These are phyloP conservation scores for Cyanocitta stelleri DNA, from an alignment of 2,113 vertebrate genomes.

Conservation along the genomic window DNA sequence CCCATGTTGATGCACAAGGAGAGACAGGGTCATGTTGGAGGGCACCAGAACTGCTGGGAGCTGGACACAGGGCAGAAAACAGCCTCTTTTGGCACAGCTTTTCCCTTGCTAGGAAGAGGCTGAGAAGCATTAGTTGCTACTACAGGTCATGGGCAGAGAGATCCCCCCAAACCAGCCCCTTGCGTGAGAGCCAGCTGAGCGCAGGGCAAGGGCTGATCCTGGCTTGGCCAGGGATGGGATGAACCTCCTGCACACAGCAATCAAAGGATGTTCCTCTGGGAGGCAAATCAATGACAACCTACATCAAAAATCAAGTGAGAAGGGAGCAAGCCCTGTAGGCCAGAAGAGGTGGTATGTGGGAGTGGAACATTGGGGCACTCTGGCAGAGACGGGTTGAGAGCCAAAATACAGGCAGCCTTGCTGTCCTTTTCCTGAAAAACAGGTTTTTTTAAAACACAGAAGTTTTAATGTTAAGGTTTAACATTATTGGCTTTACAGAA, in stretches of 20 bases:
- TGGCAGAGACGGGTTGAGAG: not conserved
- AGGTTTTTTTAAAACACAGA: too few relatives aligned
- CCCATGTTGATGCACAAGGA: not conserved
- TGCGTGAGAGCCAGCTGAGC: rapidly evolving
- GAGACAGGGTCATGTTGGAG: not conserved
- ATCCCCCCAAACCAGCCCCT: not conserved
- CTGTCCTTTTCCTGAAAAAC: not conserved
- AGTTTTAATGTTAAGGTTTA: not conserved
- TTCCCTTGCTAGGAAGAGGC: not conserved
- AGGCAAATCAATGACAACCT: not conserved
- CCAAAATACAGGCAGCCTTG: not conserved
- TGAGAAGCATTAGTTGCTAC: not conserved
- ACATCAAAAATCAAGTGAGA: not conserved
- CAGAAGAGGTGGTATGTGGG: not conserved
- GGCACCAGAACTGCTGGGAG: not conserved
- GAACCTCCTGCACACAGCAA: not conserved
- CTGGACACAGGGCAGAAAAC: not conserved
- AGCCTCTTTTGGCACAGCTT: not conserved
- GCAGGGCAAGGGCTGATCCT: not conserved
- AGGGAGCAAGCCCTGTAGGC: not conserved
- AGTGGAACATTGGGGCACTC: not conserved
- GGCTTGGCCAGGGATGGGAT: not conserved
- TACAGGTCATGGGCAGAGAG: not conserved
- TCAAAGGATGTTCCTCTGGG: not conserved
- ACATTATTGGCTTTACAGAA: not conserved